Base-by-base conservation (phyloP, 2,797 vertebrate genomes). In the Pseudomugil gertrudae region DNA sequence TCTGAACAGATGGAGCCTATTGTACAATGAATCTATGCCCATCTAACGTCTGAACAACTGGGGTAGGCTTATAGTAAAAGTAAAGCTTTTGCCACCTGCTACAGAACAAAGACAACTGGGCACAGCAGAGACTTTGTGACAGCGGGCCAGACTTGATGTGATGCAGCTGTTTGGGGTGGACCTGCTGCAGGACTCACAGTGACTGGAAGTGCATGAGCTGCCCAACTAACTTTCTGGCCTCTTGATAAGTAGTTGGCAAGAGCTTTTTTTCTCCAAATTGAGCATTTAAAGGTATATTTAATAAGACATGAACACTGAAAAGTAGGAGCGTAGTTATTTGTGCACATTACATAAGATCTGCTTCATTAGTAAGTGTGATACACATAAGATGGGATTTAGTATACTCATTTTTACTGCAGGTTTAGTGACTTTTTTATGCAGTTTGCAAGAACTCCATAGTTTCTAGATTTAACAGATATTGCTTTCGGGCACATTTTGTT, bases 1-100 rank as follows among this genome's bases (percentile, higher is more conserved):
- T 57, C 45, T 50, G 55, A 81, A 69, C 91, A 93, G 90, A 92
- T 93, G 90, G 88, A 11, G 72, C 56, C 57, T 33, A 69, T 63
- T 81, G 66, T 80, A 64, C 57, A 57, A 56, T 23, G 76, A 84
- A 77, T 87, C 80, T 71, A 45, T 17, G 52, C 76, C 63, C 36
- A 53, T 66, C 72, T 67, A 71, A 75, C 76, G 80, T 80, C 65
- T 73, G 58, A 85, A 88, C 87, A 85, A 78, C 81, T 89, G 84
- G 81, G 76, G 74, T 65, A 36, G 71, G 55, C 70, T 84, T 63
- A 35, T 63, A 62, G 72, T 63, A 45, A 23, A 35, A 81, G 66
- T 55, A 55, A 67, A 72, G 48, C 47, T 48, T 24, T 24, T 23
- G 9, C 52, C 30, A 43, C 66, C 69, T 53, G 73, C 69, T 68